Evolutionary conservation across 53 echinoderm and acorn worm genomes (phyloP).

Genomic region (Temnopleurus reevesii): DNA sequence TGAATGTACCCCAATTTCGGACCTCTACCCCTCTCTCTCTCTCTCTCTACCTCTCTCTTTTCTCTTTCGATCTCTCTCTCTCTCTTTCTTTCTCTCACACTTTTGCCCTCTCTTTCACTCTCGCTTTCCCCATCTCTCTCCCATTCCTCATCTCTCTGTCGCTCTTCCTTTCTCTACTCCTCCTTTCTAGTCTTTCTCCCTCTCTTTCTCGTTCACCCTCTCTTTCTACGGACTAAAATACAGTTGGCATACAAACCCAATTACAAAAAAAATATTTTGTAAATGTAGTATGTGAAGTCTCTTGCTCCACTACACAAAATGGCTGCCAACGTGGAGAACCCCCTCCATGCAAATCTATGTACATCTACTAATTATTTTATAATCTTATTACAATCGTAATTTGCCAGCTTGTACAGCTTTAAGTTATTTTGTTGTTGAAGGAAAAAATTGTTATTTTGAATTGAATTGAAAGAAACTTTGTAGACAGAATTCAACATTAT

Average conservation of each 20-base stretch:
- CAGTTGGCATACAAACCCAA: not conserved
- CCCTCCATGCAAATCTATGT: no score
- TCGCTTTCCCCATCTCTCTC: not conserved
- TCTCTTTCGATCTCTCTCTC: not conserved
- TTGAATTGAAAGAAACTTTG: no score
- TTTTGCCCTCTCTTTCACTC: not conserved
- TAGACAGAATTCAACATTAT: no score
- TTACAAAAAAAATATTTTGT: not conserved
- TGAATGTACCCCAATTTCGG: not conserved
- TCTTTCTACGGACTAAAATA: not conserved
- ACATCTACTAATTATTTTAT: no score
- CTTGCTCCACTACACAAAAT: no score
- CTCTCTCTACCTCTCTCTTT: not conserved
- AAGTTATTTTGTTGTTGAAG: no score
- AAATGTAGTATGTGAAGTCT: not conserved
- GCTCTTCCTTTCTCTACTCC: no score
- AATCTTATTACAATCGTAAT: no score
- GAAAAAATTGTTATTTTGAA: no score
- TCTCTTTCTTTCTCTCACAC: not conserved
- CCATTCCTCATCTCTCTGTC: no score
- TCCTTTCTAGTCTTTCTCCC: not conserved
- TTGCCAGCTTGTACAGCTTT: no score
- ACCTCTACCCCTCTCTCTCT: not conserved
- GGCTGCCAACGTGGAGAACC: no score
- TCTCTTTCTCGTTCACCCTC: not conserved